phyloP scores from a whole-genome alignment of 2,113 vertebrate species.

The Morone chrysops region DNA sequence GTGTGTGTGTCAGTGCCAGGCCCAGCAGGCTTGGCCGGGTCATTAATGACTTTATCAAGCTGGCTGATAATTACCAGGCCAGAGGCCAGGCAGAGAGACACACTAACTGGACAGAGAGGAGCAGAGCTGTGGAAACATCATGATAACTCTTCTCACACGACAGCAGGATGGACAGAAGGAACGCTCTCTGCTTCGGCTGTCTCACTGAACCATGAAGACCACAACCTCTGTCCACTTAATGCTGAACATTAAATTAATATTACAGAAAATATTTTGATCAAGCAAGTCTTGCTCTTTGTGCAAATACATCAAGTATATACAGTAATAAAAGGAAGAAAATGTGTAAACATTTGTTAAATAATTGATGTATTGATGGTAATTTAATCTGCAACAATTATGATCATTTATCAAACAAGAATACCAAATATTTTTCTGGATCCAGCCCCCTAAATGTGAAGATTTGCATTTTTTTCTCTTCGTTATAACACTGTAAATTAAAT shows the following conservation, averaged over 20 bases:
- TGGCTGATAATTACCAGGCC: conserved; percentile 75
- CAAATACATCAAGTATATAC: neutral
- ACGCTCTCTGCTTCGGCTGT: neutral
- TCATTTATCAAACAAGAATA: neutral
- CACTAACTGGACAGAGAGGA: conserved; percentile 45
- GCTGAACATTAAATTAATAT: conserved; percentile 19
- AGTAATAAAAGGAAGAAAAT: neutral
- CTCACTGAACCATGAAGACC: conserved; percentile 25
- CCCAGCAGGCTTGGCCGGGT: conserved; percentile 70
- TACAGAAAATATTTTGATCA: neutral
- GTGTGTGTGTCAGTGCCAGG: conserved; percentile 46
- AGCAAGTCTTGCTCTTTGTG: neutral
- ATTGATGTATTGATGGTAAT: neutral
- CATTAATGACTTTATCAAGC: conserved; percentile 75
- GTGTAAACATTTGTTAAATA: neutral
- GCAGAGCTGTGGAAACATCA: conserved; percentile 19
- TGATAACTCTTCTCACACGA: neutral
- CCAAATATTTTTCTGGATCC: neutral
- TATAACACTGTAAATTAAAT: neutral
- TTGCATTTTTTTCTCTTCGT: neutral
- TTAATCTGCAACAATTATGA: neutral
- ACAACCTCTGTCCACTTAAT: conserved; percentile 13
- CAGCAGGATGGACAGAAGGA: conserved; percentile 31
- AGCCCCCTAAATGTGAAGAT: neutral
- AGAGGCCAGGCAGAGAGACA: conserved; percentile 53